Base-by-base conservation (phyloP, 2,113 vertebrate genomes). In the Acrocephalus arundinaceus region DNA sequence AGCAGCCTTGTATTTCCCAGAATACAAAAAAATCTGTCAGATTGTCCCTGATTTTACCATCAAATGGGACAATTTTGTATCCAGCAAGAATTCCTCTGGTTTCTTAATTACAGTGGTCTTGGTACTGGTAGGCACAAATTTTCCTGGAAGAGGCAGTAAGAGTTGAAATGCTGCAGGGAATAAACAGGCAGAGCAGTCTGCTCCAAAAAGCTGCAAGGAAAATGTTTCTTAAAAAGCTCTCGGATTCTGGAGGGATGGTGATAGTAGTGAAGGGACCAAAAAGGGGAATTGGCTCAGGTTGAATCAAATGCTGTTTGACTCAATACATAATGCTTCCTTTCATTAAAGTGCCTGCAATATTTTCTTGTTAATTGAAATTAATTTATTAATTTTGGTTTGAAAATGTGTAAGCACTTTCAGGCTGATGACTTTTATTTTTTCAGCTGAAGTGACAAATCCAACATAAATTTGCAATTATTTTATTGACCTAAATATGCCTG, bases 391-490 rank as follows among this genome's bases (percentile, higher is more conserved):
- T 92, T 94, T 6, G 7, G 28, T 52, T 89, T 78, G 87, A 52
- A 94, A 96, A 78, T 45, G 70, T 37, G 65, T 71, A 72, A 87
- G 94, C 84, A 61, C 65, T 93, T 94, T 85, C 84, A 87, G 83
- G 57, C 57, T 57, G 80, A 72, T 92, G 83, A 81, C 57, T 93
- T 46, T 77, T 97, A 78, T 97, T 97, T 97, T 95, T 92, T 90
- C 95, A 96, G 96, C 96, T 96, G 96, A 97, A 82, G 77, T 65
- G 95, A 94, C 87, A 96, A 92, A 89, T 87, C 91, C 94, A 89
- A 79, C 79, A 85, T 82, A 93, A 92, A 94, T 92, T 70, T 88
- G 82, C 63, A 9, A 15, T 87, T 85, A 74, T 94, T 95, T 86
- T 94, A 59, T 96, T 94, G 84, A 95, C 85, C 70, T 52, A 94